Percentiles rank a stretch among this genome's conserved stretches.
Evolutionary conservation across 2,797 vertebrate species (phyloP).

Genomic region (Gymnocypris eckloni): DNA sequence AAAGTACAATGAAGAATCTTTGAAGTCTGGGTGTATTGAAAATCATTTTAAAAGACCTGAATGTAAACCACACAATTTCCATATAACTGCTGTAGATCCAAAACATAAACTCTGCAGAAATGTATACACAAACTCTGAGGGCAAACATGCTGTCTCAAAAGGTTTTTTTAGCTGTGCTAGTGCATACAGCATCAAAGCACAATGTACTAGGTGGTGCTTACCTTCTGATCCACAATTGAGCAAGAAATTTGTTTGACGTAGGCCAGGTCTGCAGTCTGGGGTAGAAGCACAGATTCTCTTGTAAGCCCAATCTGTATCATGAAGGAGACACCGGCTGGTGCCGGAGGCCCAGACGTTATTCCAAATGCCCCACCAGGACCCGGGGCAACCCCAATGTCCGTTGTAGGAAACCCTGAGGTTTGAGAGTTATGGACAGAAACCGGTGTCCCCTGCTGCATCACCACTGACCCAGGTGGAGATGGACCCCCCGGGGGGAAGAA

Average conservation of each 20-base stretch:
- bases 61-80: not conserved
- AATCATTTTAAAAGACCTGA: not conserved
- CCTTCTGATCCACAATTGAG: conserved; percentile 93
- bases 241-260: conserved; percentile 91
- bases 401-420: conserved; percentile 63
- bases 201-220: conserved; percentile 64
- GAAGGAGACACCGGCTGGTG: conserved; percentile 84
- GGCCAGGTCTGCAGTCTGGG: conserved; percentile 83
- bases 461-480: conserved; percentile 67
- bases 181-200: conserved; percentile 1
- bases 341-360: conserved; percentile 64
- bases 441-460: conserved; percentile 70
- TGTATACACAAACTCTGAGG: not conserved
- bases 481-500: conserved; percentile 75
- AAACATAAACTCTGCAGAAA: not conserved
- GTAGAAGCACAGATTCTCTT: conserved; percentile 87
- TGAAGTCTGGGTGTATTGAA: not conserved
- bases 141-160: not conserved
- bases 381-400: conserved; percentile 62
- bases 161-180: not conserved
- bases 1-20: not conserved
- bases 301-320: conserved; percentile 92
- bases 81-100: not conserved
- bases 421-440: conserved; percentile 62
- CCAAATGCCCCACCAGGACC: conserved; percentile 57